Base-by-base conservation (phyloP, 2,888 invertebrate species). In the Oegoconia quadripuncta region DNA sequence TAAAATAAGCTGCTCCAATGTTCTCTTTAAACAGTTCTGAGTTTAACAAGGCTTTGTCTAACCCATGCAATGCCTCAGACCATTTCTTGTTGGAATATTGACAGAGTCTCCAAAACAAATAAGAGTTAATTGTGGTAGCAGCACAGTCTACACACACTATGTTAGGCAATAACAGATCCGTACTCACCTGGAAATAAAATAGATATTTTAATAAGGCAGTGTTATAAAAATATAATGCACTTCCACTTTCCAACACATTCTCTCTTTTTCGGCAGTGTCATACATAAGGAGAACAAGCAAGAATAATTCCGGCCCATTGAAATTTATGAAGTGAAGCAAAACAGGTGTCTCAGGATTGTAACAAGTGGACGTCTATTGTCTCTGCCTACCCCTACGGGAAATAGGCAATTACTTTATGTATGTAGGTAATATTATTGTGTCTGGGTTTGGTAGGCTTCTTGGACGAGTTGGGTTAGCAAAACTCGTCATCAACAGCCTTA, bases 61-160 rank as follows among this genome's bases (percentile, higher is more conserved):
- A 33, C 22, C 39, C 55, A 1, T 57, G 42, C 2, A 80, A 13
- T 1, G 60, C 38, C 29, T 59, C 45, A 2, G 44, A 48, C 82
- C 83, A 83, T 34, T 59, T 64, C 0, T 62, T 49, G 34, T 61
- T 47, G 2, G 81, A 74, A 17, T 70, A 58, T 12, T 64, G 48
- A 35, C 59, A 65, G 11, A 79, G 54, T 50, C 69, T 76, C 42
- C 61, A 50, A 35, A 83, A 82, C 5, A 78, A 41, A 39, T 74
- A 83, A 13, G 72, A 63, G 36, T 69, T 75, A 2, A 63, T 56
- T 6, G 67, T 53, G 34, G 59, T 55, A 16, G 52, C 60, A 2
- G 79, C 72, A 55, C 84, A 84, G 26, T 51, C 59, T 23, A 46
- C 41, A 36, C 84, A 84, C 1, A 84, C 33, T 0, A 68, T 60